Percentiles rank a stretch among this genome's conserved stretches.
These are phyloP conservation scores for Grantiella picta DNA, from an alignment of 2,113 vertebrate species.

Conservation along the genomic window DNA sequence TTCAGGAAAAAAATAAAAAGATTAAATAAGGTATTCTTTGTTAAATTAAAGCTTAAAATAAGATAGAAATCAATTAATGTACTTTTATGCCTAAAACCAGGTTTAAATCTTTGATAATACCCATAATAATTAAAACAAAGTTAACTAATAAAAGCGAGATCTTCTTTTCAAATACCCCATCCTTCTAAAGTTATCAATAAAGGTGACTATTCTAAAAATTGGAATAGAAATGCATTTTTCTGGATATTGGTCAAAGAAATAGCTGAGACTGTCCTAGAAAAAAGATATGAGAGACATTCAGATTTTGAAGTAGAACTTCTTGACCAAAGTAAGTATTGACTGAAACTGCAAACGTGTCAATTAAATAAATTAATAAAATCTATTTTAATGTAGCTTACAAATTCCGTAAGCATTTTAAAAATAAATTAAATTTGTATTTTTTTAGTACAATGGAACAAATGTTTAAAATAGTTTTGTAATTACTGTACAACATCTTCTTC, in stretches of 20 bases:
- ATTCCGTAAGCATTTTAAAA: not conserved
- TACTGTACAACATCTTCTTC: not conserved
- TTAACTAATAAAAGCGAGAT: not conserved
- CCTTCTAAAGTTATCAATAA: not conserved
- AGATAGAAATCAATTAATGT: not conserved
- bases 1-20: not conserved
- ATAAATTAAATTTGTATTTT: not conserved
- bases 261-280: not conserved
- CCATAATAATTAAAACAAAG: not conserved
- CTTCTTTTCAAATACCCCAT: not conserved
- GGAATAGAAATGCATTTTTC: not conserved
- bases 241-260: not conserved
- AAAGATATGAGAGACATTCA: not conserved
- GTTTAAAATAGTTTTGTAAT: constrained; percentile 25
- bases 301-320: not conserved
- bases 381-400: not conserved
- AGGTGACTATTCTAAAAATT: not conserved
- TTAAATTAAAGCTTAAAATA: not conserved
- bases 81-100: not conserved
- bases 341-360: not conserved
- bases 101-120: not conserved
- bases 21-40: not conserved
- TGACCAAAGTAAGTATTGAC: not conserved
- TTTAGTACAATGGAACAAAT: constrained; percentile 59
- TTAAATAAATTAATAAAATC: not conserved